Base-by-base conservation (phyloP, 1,140 invertebrate species). In the Thrips palmi region DNA sequence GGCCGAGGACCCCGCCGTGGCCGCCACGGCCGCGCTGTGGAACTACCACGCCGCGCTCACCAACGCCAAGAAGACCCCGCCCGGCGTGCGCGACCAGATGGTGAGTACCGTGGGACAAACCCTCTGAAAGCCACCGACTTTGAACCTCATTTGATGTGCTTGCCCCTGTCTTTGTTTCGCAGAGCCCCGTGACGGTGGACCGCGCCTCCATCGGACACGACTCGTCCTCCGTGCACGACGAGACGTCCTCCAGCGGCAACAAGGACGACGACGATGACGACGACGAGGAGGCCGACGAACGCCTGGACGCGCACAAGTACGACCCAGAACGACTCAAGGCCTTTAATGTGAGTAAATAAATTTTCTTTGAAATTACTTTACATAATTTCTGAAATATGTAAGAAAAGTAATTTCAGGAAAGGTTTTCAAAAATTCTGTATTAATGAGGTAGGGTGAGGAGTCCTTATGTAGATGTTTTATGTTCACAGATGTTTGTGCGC, bases 401-500 rank as follows among this genome's bases (percentile, higher is more conserved):
- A 11, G 18, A 14, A 31, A 5, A 6, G 5, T 19, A 4, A 1
- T 12, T 2, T 2, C 3, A 15, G n/a, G 21, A 3, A 4, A 24
- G 27, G 35, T 42, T n/a, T n/a, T n/a, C n/a, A 43, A 31, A 12
- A 27, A 37, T 34, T 37, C 37, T 42, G 34, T 38, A 42, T 54
- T 48, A 45, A 45, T 50, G 40, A 46, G 37, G 41, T 40, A 15
- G 44, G 33, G 35, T 31, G 43, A 37, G 40, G 33, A 38, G 25
- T 20, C 45, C 33, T 40, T 44, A 22, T 47, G 24, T 40, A 35
- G 36, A 37, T 66, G 65, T 28, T 42, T 49, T 45, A n/a, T n/a
- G n/a, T n/a, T n/a, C n/a, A n/a, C 69, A 96, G 88, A 94, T 96
- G 89, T 94, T 96, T 60, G 88, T 94, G 23, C 74, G 91, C 21